phyloP scores from a whole-genome alignment of 2,113 vertebrate genomes.

The Ammodytes marinus region DNA sequence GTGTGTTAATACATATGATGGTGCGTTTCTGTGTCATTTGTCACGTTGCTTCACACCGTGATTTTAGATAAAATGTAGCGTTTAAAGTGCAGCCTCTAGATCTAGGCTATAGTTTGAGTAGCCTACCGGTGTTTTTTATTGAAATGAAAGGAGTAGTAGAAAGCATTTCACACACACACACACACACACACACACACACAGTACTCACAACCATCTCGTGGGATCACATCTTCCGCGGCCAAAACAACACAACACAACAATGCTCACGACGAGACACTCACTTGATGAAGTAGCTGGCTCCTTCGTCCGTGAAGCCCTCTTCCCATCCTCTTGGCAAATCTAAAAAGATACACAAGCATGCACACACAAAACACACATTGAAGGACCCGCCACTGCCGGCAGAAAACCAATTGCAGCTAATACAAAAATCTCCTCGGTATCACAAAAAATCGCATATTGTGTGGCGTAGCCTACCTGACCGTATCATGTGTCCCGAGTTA shows the following conservation, averaged over 20 bases:
- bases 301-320: conserved; percentile 97
- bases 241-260: conserved; percentile 33
- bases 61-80: neutral
- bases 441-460: conserved; percentile 36
- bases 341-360: conserved; percentile 58
- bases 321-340: conserved; percentile 98
- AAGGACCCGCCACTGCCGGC: conserved; percentile 32
- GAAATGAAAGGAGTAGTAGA: neutral
- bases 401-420: conserved; percentile 51
- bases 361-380: conserved; percentile 32
- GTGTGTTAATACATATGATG: conserved; percentile 48
- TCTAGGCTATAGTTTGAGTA: neutral
- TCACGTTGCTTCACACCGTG: neutral
- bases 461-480: conserved; percentile 92
- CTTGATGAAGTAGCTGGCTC: conserved; percentile 99
- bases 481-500: conserved; percentile 98
- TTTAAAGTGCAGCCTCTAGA: neutral
- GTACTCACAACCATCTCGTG: neutral
- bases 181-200: neutral
- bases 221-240: conserved; percentile 18
- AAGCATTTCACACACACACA: conserved; percentile 4
- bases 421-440: conserved; percentile 3
- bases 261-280: conserved; percentile 82
- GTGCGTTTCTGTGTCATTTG: conserved; percentile 26
- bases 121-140: too few relatives aligned